Base-by-base conservation (phyloP, 2,888 invertebrate genomes). In the Acronicta aceris region DNA sequence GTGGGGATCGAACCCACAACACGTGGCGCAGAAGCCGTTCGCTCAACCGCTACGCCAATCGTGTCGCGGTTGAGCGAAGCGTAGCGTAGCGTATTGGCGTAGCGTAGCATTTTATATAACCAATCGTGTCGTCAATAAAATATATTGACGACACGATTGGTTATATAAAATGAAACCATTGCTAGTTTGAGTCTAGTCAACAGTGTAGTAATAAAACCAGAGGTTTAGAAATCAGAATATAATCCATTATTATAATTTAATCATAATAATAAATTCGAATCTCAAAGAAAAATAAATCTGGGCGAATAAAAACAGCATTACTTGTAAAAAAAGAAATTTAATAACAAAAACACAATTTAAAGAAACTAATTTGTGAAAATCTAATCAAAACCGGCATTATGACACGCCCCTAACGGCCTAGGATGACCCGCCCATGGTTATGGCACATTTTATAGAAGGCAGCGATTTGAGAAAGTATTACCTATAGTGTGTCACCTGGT, bases 361-460 rank as follows among this genome's bases (percentile, higher is more conserved):
- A 84, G 84, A 86, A 89, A 86, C 82, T 85, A 88, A 89, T 88
- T 89, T 86, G 85, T 87, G 83, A 85, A 83, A 90, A 89, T 90
- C 87, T 92, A 92, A 92, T 93, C 91, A 90, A 88, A 88, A 87
- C 86, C 81, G 83, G 89, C 86, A 85, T 88, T 84, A 82, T 67
- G 79, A 63, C 84, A 89, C 93, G 93, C 93, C 91, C 56, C 82
- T 76, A 81, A 78, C 81, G 82, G 82, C 73, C 76, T 76, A 76
- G 78, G 83, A 79, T 76, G 84, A 88, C 89, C 82, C 84, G 81
- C 71, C 69, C 63, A 48, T 54, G 30, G 38, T 46, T 1, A n/a
- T n/a, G 38, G 65, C 41, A 0, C 12, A 86, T 80, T 74, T 59
- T 42, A 83, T 48, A 70, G 71, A 81, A 61, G 74, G 15, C 12